Percentiles rank a stretch among this genome's conserved stretches.
phyloP scores from a whole-genome alignment of 2,888 invertebrate species.

The Philereme transversata region DNA sequence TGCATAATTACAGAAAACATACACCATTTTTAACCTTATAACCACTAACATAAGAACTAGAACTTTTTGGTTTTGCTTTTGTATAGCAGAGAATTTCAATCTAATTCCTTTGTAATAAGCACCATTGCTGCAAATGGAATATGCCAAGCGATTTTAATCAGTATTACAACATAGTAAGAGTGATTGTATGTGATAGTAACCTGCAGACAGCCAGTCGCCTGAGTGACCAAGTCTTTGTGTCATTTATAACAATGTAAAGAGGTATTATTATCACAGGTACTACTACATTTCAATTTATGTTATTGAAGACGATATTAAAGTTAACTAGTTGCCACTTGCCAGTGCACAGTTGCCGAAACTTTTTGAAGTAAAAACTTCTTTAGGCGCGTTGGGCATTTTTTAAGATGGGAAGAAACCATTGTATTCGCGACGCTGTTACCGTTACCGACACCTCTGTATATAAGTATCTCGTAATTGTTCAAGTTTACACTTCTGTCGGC shows the following conservation, averaged over 20 bases:
- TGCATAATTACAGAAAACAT: conserved; percentile 13
- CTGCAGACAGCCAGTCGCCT: conserved; percentile 35
- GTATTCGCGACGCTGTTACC: too few species aligned
- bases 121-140: not conserved
- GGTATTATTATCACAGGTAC: not conserved
- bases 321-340: too few species aligned
- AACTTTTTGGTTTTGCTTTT: too few species aligned
- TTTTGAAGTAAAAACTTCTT: too few species aligned
- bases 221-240: conserved; percentile 1
- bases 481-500: too few species aligned
- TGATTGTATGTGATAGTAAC: not conserved
- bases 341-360: too few species aligned
- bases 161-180: conserved; percentile 5
- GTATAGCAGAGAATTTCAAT: not conserved
- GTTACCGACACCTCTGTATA: too few species aligned
- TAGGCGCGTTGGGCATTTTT: too few species aligned
- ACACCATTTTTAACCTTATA: conserved; percentile 13
- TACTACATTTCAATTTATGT: too few species aligned
- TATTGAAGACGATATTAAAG: too few species aligned
- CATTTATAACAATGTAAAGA: conserved; percentile 6
- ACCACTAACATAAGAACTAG: not conserved
- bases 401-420: too few species aligned
- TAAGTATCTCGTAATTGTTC: too few species aligned
- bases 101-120: conserved; percentile 7
- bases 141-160: not conserved